phyloP scores from a whole-genome alignment of 2,113 vertebrate species.

The Bufo bufo region DNA sequence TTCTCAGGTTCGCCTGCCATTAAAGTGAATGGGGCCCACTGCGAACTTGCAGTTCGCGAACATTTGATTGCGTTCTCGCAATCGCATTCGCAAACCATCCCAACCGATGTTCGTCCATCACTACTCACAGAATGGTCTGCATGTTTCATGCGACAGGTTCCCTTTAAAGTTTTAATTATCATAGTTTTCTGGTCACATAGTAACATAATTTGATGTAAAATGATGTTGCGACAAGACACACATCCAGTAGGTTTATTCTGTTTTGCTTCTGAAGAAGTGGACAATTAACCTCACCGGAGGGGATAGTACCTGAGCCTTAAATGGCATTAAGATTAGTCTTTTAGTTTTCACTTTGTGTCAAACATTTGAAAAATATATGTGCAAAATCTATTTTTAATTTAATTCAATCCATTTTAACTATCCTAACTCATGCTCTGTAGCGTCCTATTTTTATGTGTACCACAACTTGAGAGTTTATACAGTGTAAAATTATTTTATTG shows the following conservation, averaged over 20 bases:
- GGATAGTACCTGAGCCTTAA: not conserved
- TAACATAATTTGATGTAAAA: not conserved
- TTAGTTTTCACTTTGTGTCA: not conserved
- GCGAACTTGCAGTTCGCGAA: no score
- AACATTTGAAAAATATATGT: not conserved
- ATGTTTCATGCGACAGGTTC: no score
- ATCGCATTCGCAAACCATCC: no score
- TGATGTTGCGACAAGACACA: not conserved
- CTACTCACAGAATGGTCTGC: no score
- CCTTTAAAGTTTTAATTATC: not conserved
- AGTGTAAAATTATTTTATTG: not conserved
- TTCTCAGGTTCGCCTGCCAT: no score
- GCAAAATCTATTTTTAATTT: not conserved
- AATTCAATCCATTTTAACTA: not conserved
- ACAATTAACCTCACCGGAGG: slow-evolving; percentile 29
- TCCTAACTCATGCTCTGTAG: not conserved
- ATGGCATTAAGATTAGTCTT: slow-evolving; percentile 3
- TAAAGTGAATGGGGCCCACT: no score
- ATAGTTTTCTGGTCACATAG: not conserved
- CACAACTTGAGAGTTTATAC: not conserved
- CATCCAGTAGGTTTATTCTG: not conserved
- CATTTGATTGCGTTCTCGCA: no score
- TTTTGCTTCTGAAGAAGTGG: not conserved
- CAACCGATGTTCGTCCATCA: no score
- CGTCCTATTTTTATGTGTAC: not conserved